A percentile compares a stretch with the other conserved stretches of the same genome.
phyloP scores from a whole-genome alignment of 1,140 invertebrate genomes.

The Lepidotrigona ventralis region DNA sequence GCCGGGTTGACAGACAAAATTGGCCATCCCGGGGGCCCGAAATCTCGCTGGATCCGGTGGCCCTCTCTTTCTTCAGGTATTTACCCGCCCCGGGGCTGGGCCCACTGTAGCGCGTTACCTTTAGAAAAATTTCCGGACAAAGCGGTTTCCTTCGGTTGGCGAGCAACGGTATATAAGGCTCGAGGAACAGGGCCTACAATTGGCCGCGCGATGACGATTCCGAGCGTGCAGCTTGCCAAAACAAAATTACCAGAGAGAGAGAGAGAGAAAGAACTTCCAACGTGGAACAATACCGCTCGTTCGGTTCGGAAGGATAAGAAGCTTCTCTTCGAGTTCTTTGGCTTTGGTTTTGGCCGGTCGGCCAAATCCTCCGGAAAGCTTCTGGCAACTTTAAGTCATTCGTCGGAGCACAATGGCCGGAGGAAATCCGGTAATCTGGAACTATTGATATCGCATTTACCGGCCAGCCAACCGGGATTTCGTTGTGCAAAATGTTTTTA shows the following conservation, averaged over 20 bases:
- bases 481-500: slow-evolving; percentile 16
- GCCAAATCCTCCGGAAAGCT: background rate
- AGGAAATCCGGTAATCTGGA: slow-evolving; percentile 29
- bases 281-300: background rate
- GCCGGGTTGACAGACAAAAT: slow-evolving; percentile 38
- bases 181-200: background rate
- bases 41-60: background rate
- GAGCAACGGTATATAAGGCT: slow-evolving; percentile 22
- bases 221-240: slow-evolving; percentile 20
- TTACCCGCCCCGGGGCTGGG: background rate
- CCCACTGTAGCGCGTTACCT: background rate
- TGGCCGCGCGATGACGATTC: background rate
- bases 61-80: slow-evolving; percentile 36
- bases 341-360: background rate
- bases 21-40: slow-evolving; percentile 21
- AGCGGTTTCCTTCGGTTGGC: background rate
- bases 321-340: background rate
- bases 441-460: slow-evolving; percentile 10
- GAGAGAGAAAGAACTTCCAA: background rate
- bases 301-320: background rate
- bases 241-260: slow-evolving; percentile 21
- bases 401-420: slow-evolving; percentile 8
- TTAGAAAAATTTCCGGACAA: slow-evolving; percentile 44
- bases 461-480: background rate
- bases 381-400: slow-evolving; percentile 19